Evolutionary conservation across 2,113 vertebrate genomes (phyloP).

Genomic region (Sander lucioperca): DNA sequence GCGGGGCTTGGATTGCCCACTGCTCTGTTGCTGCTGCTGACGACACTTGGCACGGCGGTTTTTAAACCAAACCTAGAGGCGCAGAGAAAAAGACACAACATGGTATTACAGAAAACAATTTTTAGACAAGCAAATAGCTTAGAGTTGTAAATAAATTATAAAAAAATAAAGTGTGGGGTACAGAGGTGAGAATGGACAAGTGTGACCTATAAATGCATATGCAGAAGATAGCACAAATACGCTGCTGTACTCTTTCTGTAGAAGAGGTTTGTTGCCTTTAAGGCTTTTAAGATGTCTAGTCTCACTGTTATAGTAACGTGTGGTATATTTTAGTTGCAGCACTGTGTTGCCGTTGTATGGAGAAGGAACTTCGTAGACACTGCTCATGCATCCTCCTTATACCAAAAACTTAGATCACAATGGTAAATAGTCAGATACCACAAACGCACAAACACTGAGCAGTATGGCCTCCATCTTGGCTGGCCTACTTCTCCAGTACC

Average conservation of each 20-base stretch:
- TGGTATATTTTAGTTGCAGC: too few relatives aligned
- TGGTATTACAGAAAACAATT: neutral
- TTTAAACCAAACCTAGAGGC: constrained; percentile 88
- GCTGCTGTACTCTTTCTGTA: neutral
- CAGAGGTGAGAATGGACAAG: neutral
- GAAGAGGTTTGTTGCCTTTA: too few relatives aligned
- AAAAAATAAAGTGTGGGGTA: too few relatives aligned
- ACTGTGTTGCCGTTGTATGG: too few relatives aligned
- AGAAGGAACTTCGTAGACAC: too few relatives aligned
- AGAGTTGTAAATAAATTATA: neutral
- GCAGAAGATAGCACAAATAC: neutral
- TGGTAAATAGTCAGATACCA: too few relatives aligned
- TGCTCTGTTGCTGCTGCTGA: constrained; percentile 89
- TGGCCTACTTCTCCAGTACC: constrained; percentile 69
- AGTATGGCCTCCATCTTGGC: constrained; percentile 4
- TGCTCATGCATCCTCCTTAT: too few relatives aligned
- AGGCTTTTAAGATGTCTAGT: neutral
- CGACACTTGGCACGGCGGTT: constrained; percentile 90
- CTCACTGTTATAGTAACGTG: neutral
- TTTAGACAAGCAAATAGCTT: neutral
- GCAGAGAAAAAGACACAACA: neutral
- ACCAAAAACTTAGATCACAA: too few relatives aligned
- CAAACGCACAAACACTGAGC: constrained; percentile 1
- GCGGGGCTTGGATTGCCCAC: constrained; percentile 87
- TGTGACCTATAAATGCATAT: neutral